Percentiles rank a stretch among this genome's conserved stretches.
phyloP scores from a whole-genome alignment of 2,113 vertebrate genomes.

The Oenanthe melanoleuca region DNA sequence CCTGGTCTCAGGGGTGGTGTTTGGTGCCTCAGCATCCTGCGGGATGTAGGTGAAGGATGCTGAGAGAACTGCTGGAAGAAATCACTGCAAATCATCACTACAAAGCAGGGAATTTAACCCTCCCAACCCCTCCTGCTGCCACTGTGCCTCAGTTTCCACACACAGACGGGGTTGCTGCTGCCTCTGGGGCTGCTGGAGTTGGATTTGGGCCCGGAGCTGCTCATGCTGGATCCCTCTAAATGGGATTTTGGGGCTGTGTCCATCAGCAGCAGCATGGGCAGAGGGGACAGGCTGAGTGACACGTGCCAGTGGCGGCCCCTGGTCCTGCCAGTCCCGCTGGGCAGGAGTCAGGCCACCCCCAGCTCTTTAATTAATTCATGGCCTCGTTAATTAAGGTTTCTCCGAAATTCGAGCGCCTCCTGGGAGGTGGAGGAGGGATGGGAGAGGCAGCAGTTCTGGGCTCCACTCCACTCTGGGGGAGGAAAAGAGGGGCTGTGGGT shows the following conservation, averaged over 20 bases:
- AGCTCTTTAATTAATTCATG: neutral
- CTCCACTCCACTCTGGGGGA: rapidly evolving
- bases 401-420: neutral
- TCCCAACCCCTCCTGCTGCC: neutral
- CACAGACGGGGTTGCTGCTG: rapidly evolving
- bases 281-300: neutral
- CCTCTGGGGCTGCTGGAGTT: too few relatives aligned
- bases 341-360: neutral
- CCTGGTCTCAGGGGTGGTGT: neutral
- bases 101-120: neutral
- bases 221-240: too few relatives aligned
- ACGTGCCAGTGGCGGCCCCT: rapidly evolving
- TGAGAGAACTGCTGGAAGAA: neutral
- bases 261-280: too few relatives aligned
- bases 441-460: neutral
- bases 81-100: rapidly evolving
- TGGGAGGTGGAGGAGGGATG: neutral
- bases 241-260: too few relatives aligned
- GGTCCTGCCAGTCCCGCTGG: neutral
- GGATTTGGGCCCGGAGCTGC: too few relatives aligned
- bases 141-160: neutral
- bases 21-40: neutral
- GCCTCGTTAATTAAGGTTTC: constrained; percentile 59
- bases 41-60: rapidly evolving
- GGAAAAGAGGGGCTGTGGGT: neutral